Evolutionary conservation across 2,888 invertebrate genomes (phyloP), one percentile per base, ranked within the genome.

Genomic region (Luffia ferchaultella): DNA sequence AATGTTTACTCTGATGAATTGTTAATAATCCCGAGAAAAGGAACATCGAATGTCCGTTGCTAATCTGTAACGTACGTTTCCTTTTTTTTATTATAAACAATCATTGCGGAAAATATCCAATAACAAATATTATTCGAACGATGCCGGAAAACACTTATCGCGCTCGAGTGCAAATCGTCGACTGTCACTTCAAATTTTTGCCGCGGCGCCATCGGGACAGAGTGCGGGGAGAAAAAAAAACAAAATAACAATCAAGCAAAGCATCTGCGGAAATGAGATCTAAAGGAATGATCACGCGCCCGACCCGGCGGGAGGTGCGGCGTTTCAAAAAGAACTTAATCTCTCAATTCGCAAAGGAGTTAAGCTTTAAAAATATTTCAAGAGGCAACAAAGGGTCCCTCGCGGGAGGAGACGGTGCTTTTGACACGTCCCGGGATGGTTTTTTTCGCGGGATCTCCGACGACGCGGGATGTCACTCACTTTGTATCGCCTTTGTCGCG

Each of bases 241-340:
- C 78, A 79, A 77, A 82, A 82, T 80, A 82, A 83, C 82, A 83
- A 82, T 82, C 82, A 79, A 80, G 76, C 73, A 76, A 78, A 80
- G 72, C 79, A 79, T 80, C 74, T 75, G 65, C 71, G 78, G 76
- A 80, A 83, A 83, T 80, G 80, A 82, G 83, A 80, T 82, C 79
- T 71, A 75, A 77, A 76, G 75, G 75, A 80, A 77, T 76, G 78
- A 82, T 84, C 79, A 70, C 76, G 69, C 70, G 30, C 30, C 63
- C 77, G 75, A 73, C 84, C 85, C 82, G 76, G 70, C 85, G 83
- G 85, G 85, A 77, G 83, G 75, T 83, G 85, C 84, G 85, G 84
- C 86, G 86, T 85, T 86, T 86, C 85, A 86, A 87, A 86, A 74
- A 78, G 67, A 75, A 83, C 83, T 80, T 84, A 83, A 85, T 84